These are phyloP conservation scores for Epizoanthus illoricatus DNA, from an alignment of 92 coral and sea anemone genomes.

Conservation along the genomic window DNA sequence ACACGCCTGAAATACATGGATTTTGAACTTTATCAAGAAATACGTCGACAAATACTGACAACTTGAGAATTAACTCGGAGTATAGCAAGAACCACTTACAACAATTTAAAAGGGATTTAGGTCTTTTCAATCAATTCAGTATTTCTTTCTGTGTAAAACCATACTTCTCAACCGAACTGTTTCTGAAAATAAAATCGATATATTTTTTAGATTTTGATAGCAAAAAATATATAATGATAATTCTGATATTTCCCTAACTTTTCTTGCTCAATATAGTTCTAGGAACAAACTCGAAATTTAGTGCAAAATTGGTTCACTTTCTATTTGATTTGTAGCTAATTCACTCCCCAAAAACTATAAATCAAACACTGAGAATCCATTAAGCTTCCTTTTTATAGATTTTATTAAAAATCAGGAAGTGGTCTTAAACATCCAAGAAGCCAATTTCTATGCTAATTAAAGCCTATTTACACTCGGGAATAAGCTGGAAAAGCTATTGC, in stretches of 20 bases:
- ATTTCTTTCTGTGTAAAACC: too few relatives aligned
- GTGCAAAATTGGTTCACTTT: slow-evolving; percentile 44
- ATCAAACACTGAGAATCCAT: slow-evolving; percentile 59
- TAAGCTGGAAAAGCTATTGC: slow-evolving; percentile 46
- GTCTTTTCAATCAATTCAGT: slow-evolving; percentile 4
- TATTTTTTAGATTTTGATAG: slow-evolving; percentile 16
- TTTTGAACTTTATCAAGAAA: too few relatives aligned
- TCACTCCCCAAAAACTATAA: slow-evolving; percentile 67
- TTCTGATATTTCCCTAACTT: not conserved
- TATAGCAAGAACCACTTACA: not conserved
- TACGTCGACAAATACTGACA: too few relatives aligned
- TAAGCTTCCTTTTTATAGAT: slow-evolving; percentile 71
- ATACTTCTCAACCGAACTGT: not conserved
- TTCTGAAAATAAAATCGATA: not conserved
- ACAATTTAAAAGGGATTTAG: not conserved
- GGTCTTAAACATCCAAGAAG: slow-evolving; percentile 38
- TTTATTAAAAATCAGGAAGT: slow-evolving; percentile 71
- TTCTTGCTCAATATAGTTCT: slow-evolving; percentile 3
- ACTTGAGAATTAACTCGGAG: too few relatives aligned
- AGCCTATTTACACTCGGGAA: slow-evolving; percentile 65
- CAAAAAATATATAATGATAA: not conserved
- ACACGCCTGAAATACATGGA: too few relatives aligned
- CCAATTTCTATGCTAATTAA: slow-evolving; percentile 97
- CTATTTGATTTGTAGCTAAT: slow-evolving; percentile 60
- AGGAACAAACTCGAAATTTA: slow-evolving; percentile 24